Conservation (phyloP, 2,888 invertebrate species). For the Lingula anatina region DNA sequence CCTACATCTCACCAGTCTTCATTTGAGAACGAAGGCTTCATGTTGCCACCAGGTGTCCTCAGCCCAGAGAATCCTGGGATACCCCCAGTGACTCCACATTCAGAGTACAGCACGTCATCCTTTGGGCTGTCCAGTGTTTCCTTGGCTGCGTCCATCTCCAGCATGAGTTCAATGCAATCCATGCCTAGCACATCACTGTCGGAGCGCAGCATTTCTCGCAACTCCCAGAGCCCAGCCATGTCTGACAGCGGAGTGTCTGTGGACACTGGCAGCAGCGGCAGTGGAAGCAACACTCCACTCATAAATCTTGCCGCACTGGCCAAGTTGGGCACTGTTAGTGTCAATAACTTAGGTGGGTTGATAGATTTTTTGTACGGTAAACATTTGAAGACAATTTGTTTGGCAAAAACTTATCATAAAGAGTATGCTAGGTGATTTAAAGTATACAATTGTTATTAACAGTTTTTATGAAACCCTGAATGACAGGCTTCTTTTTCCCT, state of each 20-base stretch:
- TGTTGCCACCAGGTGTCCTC: slow-evolving; percentile 35
- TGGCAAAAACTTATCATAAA: too few species aligned
- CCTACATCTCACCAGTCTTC: slow-evolving; percentile 44
- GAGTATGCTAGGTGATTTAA: too few species aligned
- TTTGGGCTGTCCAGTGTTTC: slow-evolving; percentile 11
- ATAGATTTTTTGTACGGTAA: too few species aligned
- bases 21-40: slow-evolving; percentile 49
- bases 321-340: slow-evolving; percentile 66
- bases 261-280: slow-evolving; percentile 43
- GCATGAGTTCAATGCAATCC: slow-evolving; percentile 6
- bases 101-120: slow-evolving; percentile 1
- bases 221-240: slow-evolving; percentile 49
- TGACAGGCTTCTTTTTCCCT: not conserved
- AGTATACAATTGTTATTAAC: too few species aligned
- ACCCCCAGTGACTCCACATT: slow-evolving; percentile 23
- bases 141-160: slow-evolving; percentile 12
- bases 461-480: too few species aligned
- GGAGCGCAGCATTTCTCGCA: slow-evolving; percentile 33
- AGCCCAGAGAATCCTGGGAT: slow-evolving; percentile 29
- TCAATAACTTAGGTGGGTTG: slow-evolving; percentile 55
- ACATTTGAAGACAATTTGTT: too few species aligned
- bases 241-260: slow-evolving; percentile 52
- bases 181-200: slow-evolving; percentile 9
- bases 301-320: slow-evolving; percentile 86
- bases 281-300: slow-evolving; percentile 57